phyloP scores from a whole-genome alignment of 2,797 vertebrate genomes.

The Falco biarmicus region DNA sequence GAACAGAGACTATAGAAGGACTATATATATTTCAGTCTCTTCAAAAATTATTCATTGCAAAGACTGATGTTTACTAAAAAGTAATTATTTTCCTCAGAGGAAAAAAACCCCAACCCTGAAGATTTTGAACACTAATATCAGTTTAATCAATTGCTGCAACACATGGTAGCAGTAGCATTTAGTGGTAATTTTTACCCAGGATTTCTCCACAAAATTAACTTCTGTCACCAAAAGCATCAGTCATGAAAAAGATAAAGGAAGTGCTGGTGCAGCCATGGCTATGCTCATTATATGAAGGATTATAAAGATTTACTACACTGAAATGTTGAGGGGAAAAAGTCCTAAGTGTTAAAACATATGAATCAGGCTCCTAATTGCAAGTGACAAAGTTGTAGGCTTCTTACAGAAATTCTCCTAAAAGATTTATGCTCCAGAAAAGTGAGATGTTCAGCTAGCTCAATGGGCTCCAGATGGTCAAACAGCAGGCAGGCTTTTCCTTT shows the following conservation, averaged over 20 bases:
- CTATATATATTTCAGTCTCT: neutral
- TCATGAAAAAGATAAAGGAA: neutral
- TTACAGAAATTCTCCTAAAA: slow-evolving; percentile 93
- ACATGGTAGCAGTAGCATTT: neutral
- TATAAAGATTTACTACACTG: neutral
- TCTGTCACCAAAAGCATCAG: neutral
- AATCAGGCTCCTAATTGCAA: neutral
- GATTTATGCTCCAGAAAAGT: slow-evolving; percentile 98
- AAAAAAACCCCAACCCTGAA: neutral
- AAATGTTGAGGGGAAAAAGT: neutral
- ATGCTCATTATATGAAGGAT: neutral
- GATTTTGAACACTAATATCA: neutral
- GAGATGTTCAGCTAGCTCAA: slow-evolving; percentile 96
- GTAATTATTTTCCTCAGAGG: neutral
- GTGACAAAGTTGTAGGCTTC: slow-evolving; percentile 60
- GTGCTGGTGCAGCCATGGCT: neutral
- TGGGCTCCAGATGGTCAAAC: slow-evolving; percentile 95
- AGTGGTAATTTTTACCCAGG: neutral
- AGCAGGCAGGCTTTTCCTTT: slow-evolving; percentile 96
- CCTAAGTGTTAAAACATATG: neutral
- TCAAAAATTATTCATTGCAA: neutral
- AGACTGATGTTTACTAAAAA: neutral
- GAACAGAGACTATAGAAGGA: neutral
- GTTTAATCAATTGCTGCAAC: neutral
- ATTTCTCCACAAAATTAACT: neutral